Evolutionary conservation across 2,888 invertebrate species (phyloP).

Genomic region (Octodonta nipae): DNA sequence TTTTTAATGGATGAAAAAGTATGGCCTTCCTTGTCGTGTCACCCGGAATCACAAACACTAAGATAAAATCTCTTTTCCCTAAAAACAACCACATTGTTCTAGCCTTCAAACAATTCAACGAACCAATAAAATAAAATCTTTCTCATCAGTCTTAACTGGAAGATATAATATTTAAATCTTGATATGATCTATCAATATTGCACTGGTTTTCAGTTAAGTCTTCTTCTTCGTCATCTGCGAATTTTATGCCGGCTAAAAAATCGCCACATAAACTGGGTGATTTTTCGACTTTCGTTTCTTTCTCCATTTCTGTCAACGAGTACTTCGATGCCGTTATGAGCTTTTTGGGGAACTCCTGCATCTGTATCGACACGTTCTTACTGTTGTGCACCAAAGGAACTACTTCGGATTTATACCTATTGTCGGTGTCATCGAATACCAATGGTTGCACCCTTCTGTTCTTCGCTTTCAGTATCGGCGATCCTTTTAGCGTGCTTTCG

Average conservation of each 20-base stretch:
- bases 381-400: conserved; percentile 21
- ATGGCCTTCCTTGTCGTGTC: too few species aligned
- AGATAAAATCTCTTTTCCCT: too few species aligned
- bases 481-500: conserved; percentile 17
- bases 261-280: conserved; percentile 47
- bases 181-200: conserved; percentile 33
- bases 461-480: conserved; percentile 20
- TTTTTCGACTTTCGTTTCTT: conserved; percentile 55
- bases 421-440: conserved; percentile 12
- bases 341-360: conserved; percentile 25
- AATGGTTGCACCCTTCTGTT: conserved; percentile 22
- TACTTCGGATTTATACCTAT: conserved; percentile 15
- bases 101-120: not conserved
- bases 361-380: conserved; percentile 21
- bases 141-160: conserved; percentile 24
- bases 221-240: conserved; percentile 54
- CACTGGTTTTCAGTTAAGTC: conserved; percentile 27
- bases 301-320: conserved; percentile 36
- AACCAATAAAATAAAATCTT: not conserved
- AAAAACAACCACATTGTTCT: too few species aligned
- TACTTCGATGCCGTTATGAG: conserved; percentile 10
- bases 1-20: too few species aligned
- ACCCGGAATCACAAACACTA: too few species aligned
- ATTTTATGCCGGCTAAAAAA: conserved; percentile 52
- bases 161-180: conserved; percentile 32